phyloP scores from a whole-genome alignment of 2,113 vertebrate genomes.

The Pandion haliaetus region DNA sequence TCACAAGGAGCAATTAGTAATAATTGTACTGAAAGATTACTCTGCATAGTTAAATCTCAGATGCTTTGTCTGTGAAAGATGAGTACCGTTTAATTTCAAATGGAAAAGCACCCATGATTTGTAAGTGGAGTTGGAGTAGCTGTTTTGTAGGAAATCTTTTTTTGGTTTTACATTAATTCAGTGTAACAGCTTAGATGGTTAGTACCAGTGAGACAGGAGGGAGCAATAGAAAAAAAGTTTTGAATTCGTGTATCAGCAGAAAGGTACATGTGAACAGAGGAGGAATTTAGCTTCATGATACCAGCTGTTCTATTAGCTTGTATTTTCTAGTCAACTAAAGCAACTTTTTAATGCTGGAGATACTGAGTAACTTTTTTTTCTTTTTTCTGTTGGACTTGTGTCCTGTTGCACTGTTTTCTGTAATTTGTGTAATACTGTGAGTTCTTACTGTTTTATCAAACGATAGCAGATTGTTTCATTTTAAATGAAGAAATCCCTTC shows the following conservation, averaged over 20 bases:
- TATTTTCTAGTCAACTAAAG: not conserved
- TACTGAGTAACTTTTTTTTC: not conserved
- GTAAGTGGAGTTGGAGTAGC: not conserved
- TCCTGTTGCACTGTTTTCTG: not conserved
- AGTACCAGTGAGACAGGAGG: not conserved
- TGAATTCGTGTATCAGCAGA: not conserved
- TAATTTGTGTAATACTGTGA: not conserved
- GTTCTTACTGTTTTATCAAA: conserved; percentile 1
- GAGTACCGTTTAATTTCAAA: not conserved
- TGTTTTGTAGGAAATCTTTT: not conserved
- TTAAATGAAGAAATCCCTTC: conserved; percentile 13
- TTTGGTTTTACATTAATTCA: not conserved
- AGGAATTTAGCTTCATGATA: not conserved
- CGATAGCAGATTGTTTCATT: not conserved
- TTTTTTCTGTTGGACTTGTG: not conserved
- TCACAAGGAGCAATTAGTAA: conserved; percentile 25
- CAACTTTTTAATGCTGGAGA: not conserved
- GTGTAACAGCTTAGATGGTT: not conserved
- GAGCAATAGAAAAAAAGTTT: not conserved
- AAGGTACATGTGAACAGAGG: not conserved
- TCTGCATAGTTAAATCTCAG: not conserved
- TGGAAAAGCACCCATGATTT: not conserved
- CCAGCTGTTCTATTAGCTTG: not conserved
- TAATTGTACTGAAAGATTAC: conserved; percentile 23
- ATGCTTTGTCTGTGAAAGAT: conserved; percentile 28